Conservation (phyloP, 2,113 vertebrate species). For the Megaleporinus macrocephalus region DNA sequence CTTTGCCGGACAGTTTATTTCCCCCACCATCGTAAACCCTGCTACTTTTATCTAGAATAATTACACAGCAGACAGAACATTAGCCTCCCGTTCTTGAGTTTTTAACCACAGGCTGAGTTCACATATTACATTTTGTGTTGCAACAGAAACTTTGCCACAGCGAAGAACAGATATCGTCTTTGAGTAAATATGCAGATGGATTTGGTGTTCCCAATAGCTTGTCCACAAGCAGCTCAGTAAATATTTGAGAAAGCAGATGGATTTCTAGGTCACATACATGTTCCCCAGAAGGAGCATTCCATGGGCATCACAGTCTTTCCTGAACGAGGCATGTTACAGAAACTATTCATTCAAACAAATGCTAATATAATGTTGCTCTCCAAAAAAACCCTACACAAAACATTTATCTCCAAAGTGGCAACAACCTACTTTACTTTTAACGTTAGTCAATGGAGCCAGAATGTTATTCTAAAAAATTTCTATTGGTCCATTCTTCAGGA, state of each 20-base stretch:
- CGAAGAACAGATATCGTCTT: not conserved
- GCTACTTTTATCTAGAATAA: not conserved
- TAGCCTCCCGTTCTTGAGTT: not conserved
- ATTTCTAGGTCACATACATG: slow-evolving; percentile 6
- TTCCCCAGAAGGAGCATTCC: not conserved
- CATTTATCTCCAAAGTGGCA: too few species aligned
- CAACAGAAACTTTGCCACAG: not conserved
- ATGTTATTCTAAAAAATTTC: too few species aligned
- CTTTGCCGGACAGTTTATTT: slow-evolving; percentile 13
- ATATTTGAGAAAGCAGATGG: slow-evolving; percentile 19
- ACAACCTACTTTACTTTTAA: too few species aligned
- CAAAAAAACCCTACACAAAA: too few species aligned
- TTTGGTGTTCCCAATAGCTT: not conserved
- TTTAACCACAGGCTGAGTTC: not conserved
- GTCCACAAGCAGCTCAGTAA: not conserved
- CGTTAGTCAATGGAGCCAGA: too few species aligned
- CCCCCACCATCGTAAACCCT: not conserved
- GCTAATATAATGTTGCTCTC: too few species aligned
- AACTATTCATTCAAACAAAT: too few species aligned
- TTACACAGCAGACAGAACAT: not conserved
- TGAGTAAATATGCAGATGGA: not conserved
- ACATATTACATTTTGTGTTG: not conserved
- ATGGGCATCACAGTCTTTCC: not conserved
- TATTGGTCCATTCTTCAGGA: too few species aligned
- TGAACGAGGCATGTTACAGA: not conserved